Evolutionary conservation across 1,140 invertebrate species (phyloP).

Genomic region (Eubasilissa regina): DNA sequence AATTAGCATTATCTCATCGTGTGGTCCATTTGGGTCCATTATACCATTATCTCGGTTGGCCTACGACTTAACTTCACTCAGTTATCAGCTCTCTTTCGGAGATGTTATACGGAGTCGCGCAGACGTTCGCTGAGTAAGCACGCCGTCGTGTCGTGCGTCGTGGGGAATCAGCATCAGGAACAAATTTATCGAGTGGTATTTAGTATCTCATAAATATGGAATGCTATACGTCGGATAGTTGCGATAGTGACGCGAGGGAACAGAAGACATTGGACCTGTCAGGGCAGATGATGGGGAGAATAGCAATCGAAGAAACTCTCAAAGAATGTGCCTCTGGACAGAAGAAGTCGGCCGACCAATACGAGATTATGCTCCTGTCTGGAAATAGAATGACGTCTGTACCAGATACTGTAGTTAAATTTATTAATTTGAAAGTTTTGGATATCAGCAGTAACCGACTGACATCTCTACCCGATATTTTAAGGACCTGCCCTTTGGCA

Average conservation of each 20-base stretch:
- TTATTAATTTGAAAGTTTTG: constrained; percentile 80
- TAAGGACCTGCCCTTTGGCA: constrained; percentile 82
- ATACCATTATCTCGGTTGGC: constrained; percentile 42
- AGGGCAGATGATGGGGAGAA: constrained; percentile 76
- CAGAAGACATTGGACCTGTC: constrained; percentile 81
- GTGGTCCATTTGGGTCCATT: constrained; percentile 25
- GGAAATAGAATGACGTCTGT: constrained; percentile 78
- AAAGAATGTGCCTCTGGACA: constrained; percentile 65
- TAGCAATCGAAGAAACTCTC: constrained; percentile 73
- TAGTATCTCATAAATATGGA: constrained; percentile 71
- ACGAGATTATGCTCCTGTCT: constrained; percentile 81
- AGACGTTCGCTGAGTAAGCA: constrained; percentile 6
- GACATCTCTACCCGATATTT: constrained; percentile 80
- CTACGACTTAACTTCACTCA: constrained; percentile 16
- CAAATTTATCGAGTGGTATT: not conserved
- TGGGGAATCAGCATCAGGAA: not conserved
- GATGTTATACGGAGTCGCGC: constrained; percentile 5
- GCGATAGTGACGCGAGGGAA: constrained; percentile 80
- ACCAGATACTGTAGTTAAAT: constrained; percentile 74
- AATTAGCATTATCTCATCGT: constrained; percentile 11
- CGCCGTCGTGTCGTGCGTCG: not conserved
- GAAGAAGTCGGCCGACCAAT: constrained; percentile 59
- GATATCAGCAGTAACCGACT: constrained; percentile 93
- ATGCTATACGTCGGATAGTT: constrained; percentile 85
- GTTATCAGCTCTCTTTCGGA: constrained; percentile 35